Percentiles rank a stretch among this genome's conserved stretches.
Conservation (phyloP, 2,113 vertebrate species). For the Nothocercus julius region DNA sequence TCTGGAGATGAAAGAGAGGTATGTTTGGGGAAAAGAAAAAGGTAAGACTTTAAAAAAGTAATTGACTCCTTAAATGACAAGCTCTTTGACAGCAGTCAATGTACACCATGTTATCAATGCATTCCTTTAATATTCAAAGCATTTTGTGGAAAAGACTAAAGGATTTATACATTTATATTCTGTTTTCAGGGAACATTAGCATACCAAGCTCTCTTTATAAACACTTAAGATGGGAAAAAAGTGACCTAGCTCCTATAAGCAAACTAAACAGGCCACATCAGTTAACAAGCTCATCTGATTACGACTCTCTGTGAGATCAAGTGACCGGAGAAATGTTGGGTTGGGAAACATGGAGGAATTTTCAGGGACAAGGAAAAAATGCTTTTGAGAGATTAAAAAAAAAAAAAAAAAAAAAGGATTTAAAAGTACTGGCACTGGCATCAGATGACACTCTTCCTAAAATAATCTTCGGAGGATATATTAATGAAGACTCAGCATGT, state of each 20-base stretch:
- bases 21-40: neutral
- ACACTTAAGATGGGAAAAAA: neutral
- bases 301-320: neutral
- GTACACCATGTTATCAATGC: fast-evolving
- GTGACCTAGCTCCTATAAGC: neutral
- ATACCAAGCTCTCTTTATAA: neutral
- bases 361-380: neutral
- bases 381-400: neutral
- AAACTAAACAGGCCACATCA: neutral
- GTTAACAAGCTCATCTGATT: neutral
- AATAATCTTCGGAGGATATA: neutral
- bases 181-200: neutral
- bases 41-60: neutral
- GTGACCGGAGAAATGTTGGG: neutral
- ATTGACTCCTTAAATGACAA: neutral
- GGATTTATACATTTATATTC: neutral
- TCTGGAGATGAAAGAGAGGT: neutral
- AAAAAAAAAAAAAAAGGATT: neutral
- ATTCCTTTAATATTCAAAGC: neutral
- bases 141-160: neutral
- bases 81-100: neutral
- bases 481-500: neutral
- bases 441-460: neutral
- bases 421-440: neutral
- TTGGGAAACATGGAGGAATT: neutral